Conservation (phyloP, 2,888 invertebrate species). For the Gryllus longicercus region DNA sequence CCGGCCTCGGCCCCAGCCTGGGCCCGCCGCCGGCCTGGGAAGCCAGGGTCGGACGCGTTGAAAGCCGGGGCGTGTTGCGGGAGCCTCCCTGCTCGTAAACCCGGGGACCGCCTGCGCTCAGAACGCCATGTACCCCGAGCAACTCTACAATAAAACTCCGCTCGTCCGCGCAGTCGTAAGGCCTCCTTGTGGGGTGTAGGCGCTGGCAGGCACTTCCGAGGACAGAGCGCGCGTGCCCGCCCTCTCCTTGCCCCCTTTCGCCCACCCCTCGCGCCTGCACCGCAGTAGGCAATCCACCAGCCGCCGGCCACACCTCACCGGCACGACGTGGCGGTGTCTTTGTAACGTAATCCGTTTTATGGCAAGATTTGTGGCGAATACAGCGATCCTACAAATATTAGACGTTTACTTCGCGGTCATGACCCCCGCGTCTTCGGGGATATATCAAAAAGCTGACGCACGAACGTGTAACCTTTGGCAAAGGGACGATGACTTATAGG, state of each 20-base stretch:
- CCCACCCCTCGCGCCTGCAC: background rate
- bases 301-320: slow-evolving; percentile 21
- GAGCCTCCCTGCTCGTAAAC: slow-evolving; percentile 10
- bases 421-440: no score
- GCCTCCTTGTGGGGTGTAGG: slow-evolving; percentile 1
- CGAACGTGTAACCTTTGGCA: no score
- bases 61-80: slow-evolving; percentile 17
- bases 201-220: slow-evolving; percentile 1
- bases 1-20: background rate
- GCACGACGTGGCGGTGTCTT: background rate
- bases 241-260: background rate
- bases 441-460: no score
- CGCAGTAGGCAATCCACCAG: background rate
- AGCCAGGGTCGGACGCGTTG: background rate
- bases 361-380: background rate
- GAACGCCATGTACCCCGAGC: background rate
- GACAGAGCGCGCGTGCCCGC: slow-evolving; percentile 19
- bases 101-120: background rate
- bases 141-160: slow-evolving; percentile 1
- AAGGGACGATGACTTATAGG: no score
- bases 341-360: background rate
- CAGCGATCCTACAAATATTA: background rate
- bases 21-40: background rate
- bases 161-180: slow-evolving; percentile 1
- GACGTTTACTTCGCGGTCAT: no score